Evolutionary conservation across 2,113 vertebrate genomes (phyloP).

Genomic region (Platycercus adscitus): DNA sequence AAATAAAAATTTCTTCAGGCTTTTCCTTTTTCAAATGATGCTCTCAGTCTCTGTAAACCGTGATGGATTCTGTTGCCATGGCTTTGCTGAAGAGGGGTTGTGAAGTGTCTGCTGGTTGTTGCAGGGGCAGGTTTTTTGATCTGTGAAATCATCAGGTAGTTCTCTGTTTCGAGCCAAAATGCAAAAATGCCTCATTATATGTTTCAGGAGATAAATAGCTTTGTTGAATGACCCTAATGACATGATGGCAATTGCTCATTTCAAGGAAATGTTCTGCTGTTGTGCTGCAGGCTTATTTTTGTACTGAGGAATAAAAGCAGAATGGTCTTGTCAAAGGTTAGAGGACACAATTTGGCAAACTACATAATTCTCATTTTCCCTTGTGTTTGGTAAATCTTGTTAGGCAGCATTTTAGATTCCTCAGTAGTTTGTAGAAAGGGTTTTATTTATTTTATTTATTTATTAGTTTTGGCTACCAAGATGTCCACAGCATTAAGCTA

Average conservation of each 20-base stretch:
- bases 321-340: not conserved
- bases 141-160: not conserved
- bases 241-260: not conserved
- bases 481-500: not conserved
- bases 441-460: not conserved
- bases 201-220: not conserved
- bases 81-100: not conserved
- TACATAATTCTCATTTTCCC: not conserved
- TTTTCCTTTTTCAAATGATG: not conserved
- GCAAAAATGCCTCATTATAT: not conserved
- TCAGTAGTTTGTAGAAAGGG: not conserved
- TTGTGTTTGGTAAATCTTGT: not conserved
- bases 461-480: not conserved
- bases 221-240: not conserved
- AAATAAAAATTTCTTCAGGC: not conserved
- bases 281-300: not conserved
- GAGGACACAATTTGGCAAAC: not conserved
- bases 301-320: not conserved
- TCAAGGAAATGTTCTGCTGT: not conserved
- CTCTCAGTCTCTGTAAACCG: accelerated
- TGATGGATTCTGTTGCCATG: not conserved
- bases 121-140: not conserved
- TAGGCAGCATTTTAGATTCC: not conserved
- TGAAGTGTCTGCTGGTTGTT: not conserved
- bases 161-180: not conserved